These are phyloP conservation scores for Diplodus sargus DNA, from an alignment of 2,797 vertebrate genomes.

Conservation along the genomic window DNA sequence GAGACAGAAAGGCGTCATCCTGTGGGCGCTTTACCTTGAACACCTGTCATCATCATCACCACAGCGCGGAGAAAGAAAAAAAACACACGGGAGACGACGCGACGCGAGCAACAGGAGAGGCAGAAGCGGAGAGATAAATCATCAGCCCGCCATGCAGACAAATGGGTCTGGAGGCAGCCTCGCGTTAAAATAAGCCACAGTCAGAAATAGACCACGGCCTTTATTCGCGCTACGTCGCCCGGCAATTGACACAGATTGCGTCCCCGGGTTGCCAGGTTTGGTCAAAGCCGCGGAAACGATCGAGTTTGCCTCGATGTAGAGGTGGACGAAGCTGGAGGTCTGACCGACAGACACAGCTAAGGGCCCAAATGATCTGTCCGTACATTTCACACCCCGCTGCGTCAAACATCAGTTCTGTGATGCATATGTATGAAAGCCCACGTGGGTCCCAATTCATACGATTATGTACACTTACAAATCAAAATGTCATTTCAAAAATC, in stretches of 20 bases:
- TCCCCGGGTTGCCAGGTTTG: slow-evolving; percentile 82
- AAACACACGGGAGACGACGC: slow-evolving; percentile 47
- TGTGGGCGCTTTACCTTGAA: slow-evolving; percentile 60
- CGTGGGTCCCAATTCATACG: too few relatives aligned
- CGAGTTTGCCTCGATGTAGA: background rate
- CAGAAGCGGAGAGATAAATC: slow-evolving; percentile 3
- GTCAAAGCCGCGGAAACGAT: slow-evolving; percentile 28
- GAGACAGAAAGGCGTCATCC: slow-evolving; percentile 71
- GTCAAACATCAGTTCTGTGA: background rate
- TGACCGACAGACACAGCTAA: too few relatives aligned
- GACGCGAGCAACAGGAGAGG: slow-evolving; percentile 16
- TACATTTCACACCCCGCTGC: background rate
- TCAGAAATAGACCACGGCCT: slow-evolving; percentile 73
- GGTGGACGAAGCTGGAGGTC: background rate
- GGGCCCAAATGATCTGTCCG: too few relatives aligned
- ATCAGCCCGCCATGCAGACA: slow-evolving; percentile 20
- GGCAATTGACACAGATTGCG: slow-evolving; percentile 83
- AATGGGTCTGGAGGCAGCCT: slow-evolving; percentile 9
- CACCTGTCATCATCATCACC: slow-evolving; percentile 72
- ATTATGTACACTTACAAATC: too few relatives aligned
- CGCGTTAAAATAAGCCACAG: slow-evolving; percentile 43
- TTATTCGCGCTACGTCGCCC: slow-evolving; percentile 69
- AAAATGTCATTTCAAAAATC: too few relatives aligned
- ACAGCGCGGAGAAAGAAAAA: background rate
- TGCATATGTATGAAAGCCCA: background rate